Conservation (phyloP, 92 coral and sea anemone genomes). For the Meandrina meandrites region DNA sequence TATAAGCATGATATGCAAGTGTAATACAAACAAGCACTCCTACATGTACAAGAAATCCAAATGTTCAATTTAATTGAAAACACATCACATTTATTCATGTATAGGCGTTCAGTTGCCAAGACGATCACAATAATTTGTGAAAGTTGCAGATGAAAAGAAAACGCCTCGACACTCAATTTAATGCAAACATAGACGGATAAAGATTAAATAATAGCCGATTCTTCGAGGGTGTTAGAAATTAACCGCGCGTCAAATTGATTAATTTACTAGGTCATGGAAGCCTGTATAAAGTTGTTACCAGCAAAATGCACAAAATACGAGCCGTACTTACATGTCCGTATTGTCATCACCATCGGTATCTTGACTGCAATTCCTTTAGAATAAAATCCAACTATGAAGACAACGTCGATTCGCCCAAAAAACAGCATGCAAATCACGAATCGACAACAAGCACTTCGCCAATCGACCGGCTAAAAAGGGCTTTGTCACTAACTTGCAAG, state of each 20-base stretch:
- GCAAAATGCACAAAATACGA: not conserved
- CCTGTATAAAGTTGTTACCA: not conserved
- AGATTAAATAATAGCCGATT: not conserved
- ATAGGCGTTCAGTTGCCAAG: constrained; percentile 10
- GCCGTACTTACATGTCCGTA: constrained; percentile 49
- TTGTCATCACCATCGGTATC: constrained; percentile 37
- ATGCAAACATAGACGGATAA: not conserved
- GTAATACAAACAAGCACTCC: not conserved
- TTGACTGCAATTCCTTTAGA: constrained; percentile 37
- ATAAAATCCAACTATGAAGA: constrained; percentile 3
- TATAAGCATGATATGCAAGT: not conserved
- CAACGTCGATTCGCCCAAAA: not conserved
- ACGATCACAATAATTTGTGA: not conserved
- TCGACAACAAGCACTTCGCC: not conserved
- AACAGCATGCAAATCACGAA: not conserved
- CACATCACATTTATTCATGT: not conserved
- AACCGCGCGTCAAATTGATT: not conserved
- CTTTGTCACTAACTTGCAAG: not conserved
- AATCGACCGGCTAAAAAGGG: constrained; percentile 7
- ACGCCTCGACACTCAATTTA: not conserved
- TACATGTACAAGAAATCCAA: not conserved
- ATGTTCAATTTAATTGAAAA: not conserved
- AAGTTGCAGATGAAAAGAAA: not conserved
- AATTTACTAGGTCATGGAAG: not conserved
- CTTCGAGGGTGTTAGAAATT: not conserved